Percentiles rank a stretch among this genome's conserved stretches.
These are phyloP conservation scores for Noctua janthe DNA, from an alignment of 2,888 invertebrate genomes.

Conservation along the genomic window DNA sequence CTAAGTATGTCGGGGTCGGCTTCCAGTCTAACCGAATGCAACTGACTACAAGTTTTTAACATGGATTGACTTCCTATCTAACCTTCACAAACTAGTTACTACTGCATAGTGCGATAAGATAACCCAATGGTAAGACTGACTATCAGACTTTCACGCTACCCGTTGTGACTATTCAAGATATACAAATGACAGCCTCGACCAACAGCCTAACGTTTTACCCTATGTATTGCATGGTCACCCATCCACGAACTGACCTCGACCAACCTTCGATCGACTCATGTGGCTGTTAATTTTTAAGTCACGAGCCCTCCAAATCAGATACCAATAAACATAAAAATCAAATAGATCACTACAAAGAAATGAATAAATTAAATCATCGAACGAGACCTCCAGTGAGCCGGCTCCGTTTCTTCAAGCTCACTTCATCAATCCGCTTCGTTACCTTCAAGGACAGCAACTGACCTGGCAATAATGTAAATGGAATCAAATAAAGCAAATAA, in stretches of 20 bases:
- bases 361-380: conserved; percentile 29
- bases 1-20: too few species aligned
- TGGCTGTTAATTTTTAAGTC: neutral
- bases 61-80: neutral
- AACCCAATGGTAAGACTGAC: too few species aligned
- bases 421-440: conserved; percentile 47
- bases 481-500: conserved; percentile 60
- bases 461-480: conserved; percentile 60
- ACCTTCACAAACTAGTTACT: too few species aligned
- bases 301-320: neutral
- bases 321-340: conserved; percentile 2
- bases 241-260: neutral
- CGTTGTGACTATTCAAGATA: too few species aligned
- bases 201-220: neutral
- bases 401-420: conserved; percentile 30
- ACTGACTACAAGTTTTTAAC: neutral
- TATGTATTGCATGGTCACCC: neutral
- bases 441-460: conserved; percentile 42
- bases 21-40: neutral
- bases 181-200: neutral
- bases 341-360: conserved; percentile 5
- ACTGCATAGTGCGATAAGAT: too few species aligned
- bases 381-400: neutral
- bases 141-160: too few species aligned
- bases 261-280: neutral